A percentile compares a stretch with the other conserved stretches of the same genome.
Evolutionary conservation across 2,113 vertebrate genomes (phyloP).

Genomic region (Trematocara macrostoma): DNA sequence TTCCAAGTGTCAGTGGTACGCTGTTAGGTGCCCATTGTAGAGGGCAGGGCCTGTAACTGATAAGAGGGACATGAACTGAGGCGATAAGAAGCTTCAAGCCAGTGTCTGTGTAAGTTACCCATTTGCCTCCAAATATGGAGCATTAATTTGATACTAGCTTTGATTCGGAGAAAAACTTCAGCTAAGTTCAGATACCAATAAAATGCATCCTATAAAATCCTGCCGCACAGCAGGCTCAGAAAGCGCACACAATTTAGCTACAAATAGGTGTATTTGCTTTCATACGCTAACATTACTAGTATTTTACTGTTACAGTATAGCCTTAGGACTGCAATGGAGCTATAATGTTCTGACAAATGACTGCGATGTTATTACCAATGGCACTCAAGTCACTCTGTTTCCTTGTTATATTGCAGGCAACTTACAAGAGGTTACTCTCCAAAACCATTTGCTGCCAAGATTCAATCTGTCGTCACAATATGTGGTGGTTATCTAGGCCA

Average conservation of each 20-base stretch:
- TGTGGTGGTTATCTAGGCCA: constrained; percentile 62
- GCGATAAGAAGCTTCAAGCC: constrained; percentile 34
- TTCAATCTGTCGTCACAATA: constrained; percentile 59
- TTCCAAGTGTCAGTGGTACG: constrained; percentile 60
- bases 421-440: constrained; percentile 33
- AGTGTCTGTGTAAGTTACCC: not conserved
- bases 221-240: constrained; percentile 12
- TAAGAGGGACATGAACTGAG: constrained; percentile 49
- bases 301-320: constrained; percentile 22
- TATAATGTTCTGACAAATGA: constrained; percentile 7
- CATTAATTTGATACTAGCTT: constrained; percentile 26
- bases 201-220: constrained; percentile 34
- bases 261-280: constrained; percentile 32
- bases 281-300: constrained; percentile 28
- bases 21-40: constrained; percentile 27
- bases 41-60: constrained; percentile 42
- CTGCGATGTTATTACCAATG: not conserved
- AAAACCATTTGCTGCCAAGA: constrained; percentile 43
- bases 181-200: constrained; percentile 63
- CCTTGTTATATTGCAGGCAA: constrained; percentile 10
- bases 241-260: constrained; percentile 34
- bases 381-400: not conserved
- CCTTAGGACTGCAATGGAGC: not conserved
- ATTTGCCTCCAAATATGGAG: not conserved
- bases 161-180: constrained; percentile 4